Evolutionary conservation across 2,113 vertebrate species (phyloP), one percentile per base, ranked within the genome.

Genomic region (Hyla sarda): DNA sequence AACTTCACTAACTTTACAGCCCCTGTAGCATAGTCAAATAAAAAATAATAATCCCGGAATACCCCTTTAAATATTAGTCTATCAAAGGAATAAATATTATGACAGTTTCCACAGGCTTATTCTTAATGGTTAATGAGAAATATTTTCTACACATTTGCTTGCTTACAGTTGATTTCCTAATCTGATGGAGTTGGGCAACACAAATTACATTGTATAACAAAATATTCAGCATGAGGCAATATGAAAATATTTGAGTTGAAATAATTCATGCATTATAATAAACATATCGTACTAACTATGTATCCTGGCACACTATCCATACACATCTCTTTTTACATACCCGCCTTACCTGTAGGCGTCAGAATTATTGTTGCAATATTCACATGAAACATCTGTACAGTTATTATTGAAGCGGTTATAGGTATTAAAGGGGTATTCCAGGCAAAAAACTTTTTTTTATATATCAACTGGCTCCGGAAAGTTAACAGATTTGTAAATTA

Each of bases 141-240:
- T 30, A 9, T 19, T 28, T 47, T 77, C 7, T 77, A 21, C 34
- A 5, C 2, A 32, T n/a, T 8, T 21, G 6, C 9, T 30, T 74
- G 2, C 34, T 30, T 74, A 47, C 41, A 47, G 72, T 47, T 45
- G 10, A 65, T 81, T 81, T 37, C 78, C 32, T 37, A 81, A 81
- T 81, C 34, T 28, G 7, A 25, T 23, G 75, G 19, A 54, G 23
- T 62, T 81, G n/a, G 8, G 56, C 56, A 81, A 81, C 14, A 25
- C 21, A 60, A 79, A 41, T 41, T 25, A 71, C 67, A 41, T 23
- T 19, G 45, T 6, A 80, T 17, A 21, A 65, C 10, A 62, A 81
- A 81, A 81, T 47, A 81, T 62, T 62, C 58, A 2, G 58, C 37
- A 81, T 81, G n/a, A 81, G 47, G 37, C 78, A 65, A 54, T 54